A percentile compares a stretch with the other conserved stretches of the same genome.
These are phyloP conservation scores for Accipiter cooperii DNA, from an alignment of 2,113 vertebrate genomes.

Conservation along the genomic window DNA sequence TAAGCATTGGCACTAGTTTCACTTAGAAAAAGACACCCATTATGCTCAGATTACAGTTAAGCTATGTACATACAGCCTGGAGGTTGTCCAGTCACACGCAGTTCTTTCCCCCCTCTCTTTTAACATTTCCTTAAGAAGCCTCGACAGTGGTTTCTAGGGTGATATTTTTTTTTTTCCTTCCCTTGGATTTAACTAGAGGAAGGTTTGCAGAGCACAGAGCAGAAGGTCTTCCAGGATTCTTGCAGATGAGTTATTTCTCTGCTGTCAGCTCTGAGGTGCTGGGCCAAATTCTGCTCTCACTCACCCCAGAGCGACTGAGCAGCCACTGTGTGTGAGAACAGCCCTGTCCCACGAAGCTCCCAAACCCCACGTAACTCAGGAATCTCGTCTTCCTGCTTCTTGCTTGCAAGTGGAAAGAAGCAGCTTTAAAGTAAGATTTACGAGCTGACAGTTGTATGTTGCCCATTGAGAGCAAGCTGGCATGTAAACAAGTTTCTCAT, in stretches of 20 bases:
- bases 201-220: neutral
- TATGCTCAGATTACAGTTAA: conserved; percentile 70
- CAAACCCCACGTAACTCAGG: neutral
- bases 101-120: conserved; percentile 20
- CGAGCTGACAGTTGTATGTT: neutral
- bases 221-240: conserved; percentile 2
- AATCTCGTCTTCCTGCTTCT: neutral
- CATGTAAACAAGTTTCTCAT: neutral
- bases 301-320: neutral
- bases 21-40: conserved; percentile 66
- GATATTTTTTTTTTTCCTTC: neutral
- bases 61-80: conserved; percentile 69
- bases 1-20: conserved; percentile 61
- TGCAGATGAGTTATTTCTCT: neutral
- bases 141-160: conserved; percentile 63
- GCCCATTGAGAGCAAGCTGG: neutral
- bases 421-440: neutral
- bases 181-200: neutral
- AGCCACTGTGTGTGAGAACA: neutral
- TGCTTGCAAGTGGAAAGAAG: neutral
- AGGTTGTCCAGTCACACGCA: conserved; percentile 63
- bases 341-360: neutral
- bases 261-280: neutral
- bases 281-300: neutral
- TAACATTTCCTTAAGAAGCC: conserved; percentile 57